Conservation (phyloP, 2,797 vertebrate genomes). For the Myotis pilosus region DNA sequence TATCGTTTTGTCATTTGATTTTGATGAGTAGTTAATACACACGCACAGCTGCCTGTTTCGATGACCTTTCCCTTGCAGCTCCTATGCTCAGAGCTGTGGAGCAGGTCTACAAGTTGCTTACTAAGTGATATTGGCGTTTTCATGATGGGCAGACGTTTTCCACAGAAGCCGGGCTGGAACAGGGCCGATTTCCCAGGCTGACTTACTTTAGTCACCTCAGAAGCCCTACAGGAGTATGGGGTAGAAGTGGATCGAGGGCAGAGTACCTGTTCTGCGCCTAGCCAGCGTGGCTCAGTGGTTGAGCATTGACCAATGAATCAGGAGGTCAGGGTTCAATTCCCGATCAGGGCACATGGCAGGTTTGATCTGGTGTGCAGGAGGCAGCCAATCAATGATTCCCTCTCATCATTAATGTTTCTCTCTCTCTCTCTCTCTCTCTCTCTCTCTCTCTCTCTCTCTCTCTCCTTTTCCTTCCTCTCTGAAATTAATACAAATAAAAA, state of each 20-base stretch:
- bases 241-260: not conserved
- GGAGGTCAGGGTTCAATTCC: too few species aligned
- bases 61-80: conserved; percentile 66
- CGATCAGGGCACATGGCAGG: too few species aligned
- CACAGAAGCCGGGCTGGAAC: not conserved
- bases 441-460: too few species aligned
- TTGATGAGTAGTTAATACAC: conserved; percentile 79
- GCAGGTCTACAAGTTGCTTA: conserved; percentile 65
- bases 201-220: not conserved
- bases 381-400: too few species aligned
- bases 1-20: conserved; percentile 79
- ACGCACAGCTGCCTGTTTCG: conserved; percentile 73
- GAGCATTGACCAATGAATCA: too few species aligned
- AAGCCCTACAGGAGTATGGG: not conserved
- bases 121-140: conserved; percentile 49
- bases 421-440: too few species aligned
- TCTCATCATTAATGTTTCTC: too few species aligned
- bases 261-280: not conserved
- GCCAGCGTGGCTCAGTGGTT: too few species aligned
- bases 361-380: too few species aligned
- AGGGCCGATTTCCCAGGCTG: not conserved
- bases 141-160: not conserved
- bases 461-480: too few species aligned
- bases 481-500: too few species aligned
- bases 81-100: conserved; percentile 28